A percentile compares a stretch with the other conserved stretches of the same genome.
Evolutionary conservation across 2,113 vertebrate genomes (phyloP).

Genomic region (Chiloscyllium plagiosum): DNA sequence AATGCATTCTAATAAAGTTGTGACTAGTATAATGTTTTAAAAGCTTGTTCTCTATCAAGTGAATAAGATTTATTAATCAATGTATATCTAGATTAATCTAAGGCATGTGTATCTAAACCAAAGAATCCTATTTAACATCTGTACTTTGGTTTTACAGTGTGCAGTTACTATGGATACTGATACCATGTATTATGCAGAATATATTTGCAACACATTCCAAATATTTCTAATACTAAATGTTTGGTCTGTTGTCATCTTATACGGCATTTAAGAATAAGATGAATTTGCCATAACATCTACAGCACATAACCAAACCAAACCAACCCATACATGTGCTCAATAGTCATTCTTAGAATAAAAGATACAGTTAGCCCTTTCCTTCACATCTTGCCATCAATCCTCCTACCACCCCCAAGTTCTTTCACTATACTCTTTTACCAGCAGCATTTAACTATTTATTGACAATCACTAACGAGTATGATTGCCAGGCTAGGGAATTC

Average conservation of each 20-base stretch:
- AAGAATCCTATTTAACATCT: neutral
- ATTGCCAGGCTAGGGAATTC: too few relatives aligned
- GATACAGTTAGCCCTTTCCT: too few relatives aligned
- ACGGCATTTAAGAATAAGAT: neutral
- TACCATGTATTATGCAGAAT: neutral
- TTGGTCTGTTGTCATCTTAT: neutral
- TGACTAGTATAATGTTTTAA: neutral
- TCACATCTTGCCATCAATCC: too few relatives aligned
- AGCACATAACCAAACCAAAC: neutral
- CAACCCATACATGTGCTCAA: too few relatives aligned
- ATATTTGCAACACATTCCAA: neutral
- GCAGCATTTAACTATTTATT: too few relatives aligned
- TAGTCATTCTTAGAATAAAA: too few relatives aligned
- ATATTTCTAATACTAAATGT: neutral
- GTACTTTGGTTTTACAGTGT: neutral
- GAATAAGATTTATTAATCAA: neutral
- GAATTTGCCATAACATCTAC: neutral
- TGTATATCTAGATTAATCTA: neutral
- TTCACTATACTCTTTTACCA: too few relatives aligned
- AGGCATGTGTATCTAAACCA: neutral
- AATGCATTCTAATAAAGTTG: neutral
- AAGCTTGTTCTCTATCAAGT: neutral
- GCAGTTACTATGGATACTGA: neutral
- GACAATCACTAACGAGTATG: too few relatives aligned
- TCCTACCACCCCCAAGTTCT: too few relatives aligned